Evolutionary conservation across 1,140 invertebrate genomes (phyloP).

Genomic region (Orius laevigatus): DNA sequence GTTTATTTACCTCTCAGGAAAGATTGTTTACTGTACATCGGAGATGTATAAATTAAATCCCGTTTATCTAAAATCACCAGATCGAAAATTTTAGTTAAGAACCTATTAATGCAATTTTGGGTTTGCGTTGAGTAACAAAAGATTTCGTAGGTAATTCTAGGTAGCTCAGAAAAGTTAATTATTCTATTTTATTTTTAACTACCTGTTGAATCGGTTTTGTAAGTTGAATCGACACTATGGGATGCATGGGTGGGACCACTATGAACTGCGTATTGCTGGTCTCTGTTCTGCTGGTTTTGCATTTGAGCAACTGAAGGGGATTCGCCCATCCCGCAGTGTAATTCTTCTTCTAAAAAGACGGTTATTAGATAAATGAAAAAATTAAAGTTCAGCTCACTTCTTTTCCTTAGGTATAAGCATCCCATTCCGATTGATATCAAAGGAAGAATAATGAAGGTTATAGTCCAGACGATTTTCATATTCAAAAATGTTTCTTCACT

Average conservation of each 20-base stretch:
- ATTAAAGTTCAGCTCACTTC: conserved; percentile 24
- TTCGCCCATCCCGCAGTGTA: conserved; percentile 13
- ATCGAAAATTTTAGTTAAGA: no score
- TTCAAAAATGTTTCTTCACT: not conserved
- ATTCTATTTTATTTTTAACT: not conserved
- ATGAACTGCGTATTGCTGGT: conserved; percentile 43
- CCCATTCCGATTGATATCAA: conserved; percentile 25
- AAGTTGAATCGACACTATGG: conserved; percentile 30
- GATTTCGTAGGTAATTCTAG: no score
- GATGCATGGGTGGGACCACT: conserved; percentile 26
- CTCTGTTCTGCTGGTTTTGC: conserved; percentile 56
- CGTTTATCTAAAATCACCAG: no score
- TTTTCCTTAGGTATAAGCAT: conserved; percentile 31
- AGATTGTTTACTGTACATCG: no score
- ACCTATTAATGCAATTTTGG: no score
- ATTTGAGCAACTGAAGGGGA: conserved; percentile 53
- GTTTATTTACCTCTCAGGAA: no score
- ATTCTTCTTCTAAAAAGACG: conserved; percentile 8
- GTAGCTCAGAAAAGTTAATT: no score
- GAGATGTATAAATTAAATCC: no score
- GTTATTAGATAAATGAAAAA: not conserved
- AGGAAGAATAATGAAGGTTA: not conserved
- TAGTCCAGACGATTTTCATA: conserved; percentile 1
- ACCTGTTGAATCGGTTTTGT: conserved; percentile 31
- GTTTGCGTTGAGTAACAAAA: no score